Evolutionary conservation across 2,113 vertebrate genomes (phyloP), one percentile per base, ranked within the genome.

Genomic region (Quiscalus mexicanus): DNA sequence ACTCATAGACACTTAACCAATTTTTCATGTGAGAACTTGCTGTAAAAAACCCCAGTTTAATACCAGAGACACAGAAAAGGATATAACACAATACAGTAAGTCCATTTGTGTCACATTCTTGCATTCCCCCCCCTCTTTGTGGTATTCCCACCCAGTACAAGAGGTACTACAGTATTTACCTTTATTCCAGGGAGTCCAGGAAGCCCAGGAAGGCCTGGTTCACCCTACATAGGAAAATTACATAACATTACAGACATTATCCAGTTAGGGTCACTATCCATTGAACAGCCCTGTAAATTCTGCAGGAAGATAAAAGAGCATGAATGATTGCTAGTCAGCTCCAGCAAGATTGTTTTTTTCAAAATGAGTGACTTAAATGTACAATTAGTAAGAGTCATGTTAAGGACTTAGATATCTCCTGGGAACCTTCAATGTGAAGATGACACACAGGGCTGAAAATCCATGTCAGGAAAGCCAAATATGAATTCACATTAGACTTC

Each of bases 161-260:
- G 41, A 90, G 50, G 92, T 71, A 90, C 84, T 90, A 58, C 71
- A 92, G 33, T 97, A 98, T 98, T 99, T 99, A 99, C 99, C 99
- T 99, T 99, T 98, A 99, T 99, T 97, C 99, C 99, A 97, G 99
- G 99, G 95, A 99, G 99, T 99, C 99, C 99, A 98, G 99, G 99
- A 98, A 99, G 99, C 98, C 99, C 99, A 98, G 99, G 99, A 97
- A 99, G 99, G 98, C 99, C 99, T 99, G 99, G 99, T 98, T 99
- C 99, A 99, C 99, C 99, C 99, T 99, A 98, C 92, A 98, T 55
- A 98, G 98, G 98, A 99, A 99, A 99, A 99, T 99, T 98, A 98
- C 97, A 99, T 98, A 98, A 98, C 75, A 98, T 99, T 99, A 99
- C 97, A 99, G 98, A 97, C 45, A 93, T 92, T 75, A 95, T 86